Base-by-base conservation (phyloP, 2,797 vertebrate genomes). In the Gobio occitaniae region DNA sequence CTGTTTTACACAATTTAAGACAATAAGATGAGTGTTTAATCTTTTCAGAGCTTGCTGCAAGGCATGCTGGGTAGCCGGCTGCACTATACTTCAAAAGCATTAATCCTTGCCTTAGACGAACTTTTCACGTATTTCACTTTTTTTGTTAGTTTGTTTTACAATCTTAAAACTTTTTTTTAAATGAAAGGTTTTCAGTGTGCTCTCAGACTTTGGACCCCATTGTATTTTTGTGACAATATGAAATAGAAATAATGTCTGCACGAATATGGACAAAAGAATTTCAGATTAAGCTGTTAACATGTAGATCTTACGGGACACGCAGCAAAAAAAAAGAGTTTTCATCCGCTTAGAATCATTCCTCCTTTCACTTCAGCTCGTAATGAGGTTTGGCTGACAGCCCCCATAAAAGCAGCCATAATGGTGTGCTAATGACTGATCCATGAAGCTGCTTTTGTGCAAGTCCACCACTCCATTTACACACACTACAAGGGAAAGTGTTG, bases 371-470 rank as follows among this genome's bases (percentile, higher is more conserved):
- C 6, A 47, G 76, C 68, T 71, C 16, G 17, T 36, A 79, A 47
- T 72, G 80, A 0, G 52, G 68, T 15, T 54, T 41, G 41, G 76
- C 44, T 61, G 50, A 71, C 56, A 72, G 48, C 41, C 25, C 47
- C 71, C 47, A 32, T 85, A 66, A 71, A 77, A 78, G 83, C 74
- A 79, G 21, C 29, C 70, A 19, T 85, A 87, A 87, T 63, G 21
- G 38, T 66, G 72, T 84, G 80, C 76, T 85, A 88, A 88, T 80
- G 71, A 80, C 70, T 76, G 52, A 71, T 85, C 72, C 74, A 74
- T 65, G 50, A 76, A 85, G 65, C 82, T 84, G 78, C 65, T 78
- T 84, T 84, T 84, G 65, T 84, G 83, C 1, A 69, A 70, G 32
- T 65, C 32, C 44, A 6, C 79, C 48, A 79, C 29, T 54, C 59